These are phyloP conservation scores for Synanthedon andrenaeformis DNA, from an alignment of 2,888 invertebrate species.

Conservation along the genomic window DNA sequence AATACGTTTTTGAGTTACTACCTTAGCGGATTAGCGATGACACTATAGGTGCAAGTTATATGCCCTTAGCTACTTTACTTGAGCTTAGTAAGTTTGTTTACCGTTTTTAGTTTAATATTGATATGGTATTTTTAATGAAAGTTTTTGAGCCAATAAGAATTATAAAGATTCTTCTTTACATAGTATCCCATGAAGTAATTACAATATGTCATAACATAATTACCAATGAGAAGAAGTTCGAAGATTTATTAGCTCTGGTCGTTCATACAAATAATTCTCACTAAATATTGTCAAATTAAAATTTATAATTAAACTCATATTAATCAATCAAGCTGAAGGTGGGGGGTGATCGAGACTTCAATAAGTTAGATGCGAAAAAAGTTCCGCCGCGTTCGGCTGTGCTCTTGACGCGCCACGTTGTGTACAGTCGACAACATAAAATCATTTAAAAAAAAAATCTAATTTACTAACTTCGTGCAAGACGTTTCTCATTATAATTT, in stretches of 20 bases:
- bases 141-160: too few species aligned
- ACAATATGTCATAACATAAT: too few species aligned
- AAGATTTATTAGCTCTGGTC: too few species aligned
- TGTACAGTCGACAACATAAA: conserved; percentile 7
- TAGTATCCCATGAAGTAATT: too few species aligned
- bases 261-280: not conserved
- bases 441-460: not conserved
- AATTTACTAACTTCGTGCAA: not conserved
- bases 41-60: not conserved
- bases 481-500: too few species aligned
- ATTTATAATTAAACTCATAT: conserved; percentile 36
- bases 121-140: too few species aligned
- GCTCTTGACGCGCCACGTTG: conserved; percentile 8
- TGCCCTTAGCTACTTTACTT: too few species aligned
- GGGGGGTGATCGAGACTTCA: conserved; percentile 32
- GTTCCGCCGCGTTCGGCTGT: conserved; percentile 9
- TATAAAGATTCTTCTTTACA: too few species aligned
- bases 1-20: conserved; percentile 42
- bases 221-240: too few species aligned
- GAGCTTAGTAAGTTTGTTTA: too few species aligned
- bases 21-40: conserved; percentile 18
- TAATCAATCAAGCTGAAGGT: conserved; percentile 45
- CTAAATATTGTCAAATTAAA: not conserved
- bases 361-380: conserved; percentile 25
- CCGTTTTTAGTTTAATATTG: too few species aligned